Base-by-base conservation (phyloP, 37 sponge, comb jelly and placozoan species). In the Geodia barretti region DNA sequence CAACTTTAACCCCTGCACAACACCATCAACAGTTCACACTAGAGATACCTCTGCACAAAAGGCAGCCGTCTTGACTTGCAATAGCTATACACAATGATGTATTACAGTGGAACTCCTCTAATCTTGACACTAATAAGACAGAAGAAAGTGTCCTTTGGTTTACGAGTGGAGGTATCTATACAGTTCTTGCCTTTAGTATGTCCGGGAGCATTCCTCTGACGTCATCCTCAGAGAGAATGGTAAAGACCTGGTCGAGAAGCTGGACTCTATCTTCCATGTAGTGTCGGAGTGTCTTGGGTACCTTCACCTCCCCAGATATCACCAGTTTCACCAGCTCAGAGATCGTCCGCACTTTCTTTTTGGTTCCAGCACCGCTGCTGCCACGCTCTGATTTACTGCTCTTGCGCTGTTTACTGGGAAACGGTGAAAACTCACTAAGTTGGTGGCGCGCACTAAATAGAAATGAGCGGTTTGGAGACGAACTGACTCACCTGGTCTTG, bases 161-260 rank as follows among this genome's bases (percentile, higher is more conserved):
- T 59, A 11, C 11, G 19, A 59, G 60, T 59, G 11, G 19, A 11
- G 28, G 29, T 29, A 4, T 25, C 64, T 29, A 63, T 63, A 26
- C 70, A 37, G 70, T 65, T 67, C 74, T 23, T 33, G 86, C 92
- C 85, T 92, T 92, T 2, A 92, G 64, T 43, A 84, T 81, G 37
- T 92, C 92, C 19, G 92, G 92, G 9, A 92, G 72, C 88, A 87
- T 81, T 0, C 82, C 85, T 41, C 77, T 73, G 41, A 92, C 78
- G 38, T 92, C 92, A 31, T 62, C 43, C 9, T 63, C 58, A 23
- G 89, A 71, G 3, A 92, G 72, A 20, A 92, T 88, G 23, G 88
- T 81, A 66, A 92, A 92, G 4, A 92, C 39, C 54, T 92, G 86
- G 41, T 92, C 92, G 8, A 92, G 39, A 1, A 92, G 78, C 42